These are phyloP conservation scores for Zaprionus gabonicus DNA, from an alignment of 1,140 invertebrate species.

Conservation along the genomic window DNA sequence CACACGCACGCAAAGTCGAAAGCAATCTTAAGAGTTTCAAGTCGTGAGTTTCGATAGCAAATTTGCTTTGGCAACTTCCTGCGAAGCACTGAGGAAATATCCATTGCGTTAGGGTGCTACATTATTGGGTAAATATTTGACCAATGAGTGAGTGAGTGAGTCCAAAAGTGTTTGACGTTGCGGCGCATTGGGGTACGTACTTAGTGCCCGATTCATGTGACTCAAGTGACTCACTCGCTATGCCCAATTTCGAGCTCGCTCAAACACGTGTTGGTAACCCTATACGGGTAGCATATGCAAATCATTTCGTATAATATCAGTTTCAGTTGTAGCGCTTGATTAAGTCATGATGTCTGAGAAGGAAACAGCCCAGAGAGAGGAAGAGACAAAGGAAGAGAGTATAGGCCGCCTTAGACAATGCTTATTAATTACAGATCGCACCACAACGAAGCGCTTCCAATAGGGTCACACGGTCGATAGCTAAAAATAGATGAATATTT, in stretches of 20 bases:
- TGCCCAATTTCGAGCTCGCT: conserved; percentile 14
- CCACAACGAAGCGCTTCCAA: not conserved
- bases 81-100: conserved; percentile 43
- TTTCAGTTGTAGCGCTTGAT: conserved; percentile 27
- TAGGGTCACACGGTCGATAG: conserved; percentile 19
- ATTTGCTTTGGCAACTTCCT: conserved; percentile 48
- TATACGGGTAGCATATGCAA: conserved; percentile 39
- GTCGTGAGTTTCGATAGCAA: conserved; percentile 26
- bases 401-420: conserved; percentile 21
- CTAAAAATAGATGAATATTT: not conserved
- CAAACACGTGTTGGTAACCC: conserved; percentile 31
- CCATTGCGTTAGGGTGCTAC: conserved; percentile 31
- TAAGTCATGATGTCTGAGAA: conserved; percentile 39
- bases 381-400: not conserved
- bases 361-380: conserved; percentile 23
- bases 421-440: conserved; percentile 46
- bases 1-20: not conserved
- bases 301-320: conserved; percentile 23
- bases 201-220: not conserved
- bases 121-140: conserved; percentile 44
- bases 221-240: conserved; percentile 34
- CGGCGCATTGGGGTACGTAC: not conserved
- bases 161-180: conserved; percentile 36
- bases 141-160: conserved; percentile 16
- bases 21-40: not conserved